Percentiles rank a stretch among this genome's conserved stretches.
Conservation (phyloP, 2,797 vertebrate species). For the Rhynchonycteris naso region DNA sequence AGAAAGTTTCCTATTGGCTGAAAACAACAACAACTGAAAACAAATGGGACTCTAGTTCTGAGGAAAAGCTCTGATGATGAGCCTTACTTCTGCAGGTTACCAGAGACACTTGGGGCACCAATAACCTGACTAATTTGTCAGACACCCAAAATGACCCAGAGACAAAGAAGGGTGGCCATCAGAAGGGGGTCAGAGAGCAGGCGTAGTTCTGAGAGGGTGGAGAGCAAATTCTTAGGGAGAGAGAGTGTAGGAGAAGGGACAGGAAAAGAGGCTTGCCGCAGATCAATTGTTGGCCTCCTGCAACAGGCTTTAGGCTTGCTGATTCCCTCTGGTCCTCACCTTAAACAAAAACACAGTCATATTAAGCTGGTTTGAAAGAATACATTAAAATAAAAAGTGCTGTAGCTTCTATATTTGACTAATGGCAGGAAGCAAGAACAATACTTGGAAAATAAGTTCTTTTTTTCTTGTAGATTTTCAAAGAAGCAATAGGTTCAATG, state of each 20-base stretch:
- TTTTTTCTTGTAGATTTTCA: conserved; percentile 35
- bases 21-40: background rate
- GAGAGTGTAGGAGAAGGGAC: background rate
- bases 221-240: background rate
- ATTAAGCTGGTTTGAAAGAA: conserved; percentile 1
- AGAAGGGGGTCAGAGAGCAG: background rate
- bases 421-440: background rate
- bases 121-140: background rate
- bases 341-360: background rate
- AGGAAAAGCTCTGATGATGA: background rate
- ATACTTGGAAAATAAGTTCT: conserved; percentile 1
- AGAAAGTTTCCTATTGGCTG: background rate
- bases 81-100: background rate
- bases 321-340: background rate
- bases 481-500: conserved; percentile 45
- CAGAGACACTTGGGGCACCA: background rate
- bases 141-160: background rate
- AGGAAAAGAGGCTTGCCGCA: background rate
- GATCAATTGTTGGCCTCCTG: background rate
- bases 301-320: background rate
- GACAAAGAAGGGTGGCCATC: background rate
- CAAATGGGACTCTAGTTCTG: background rate
- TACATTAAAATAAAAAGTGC: background rate
- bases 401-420: background rate
- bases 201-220: background rate